Base-by-base conservation (phyloP, 2,113 vertebrate species). In the Cheirogaleus medius region DNA sequence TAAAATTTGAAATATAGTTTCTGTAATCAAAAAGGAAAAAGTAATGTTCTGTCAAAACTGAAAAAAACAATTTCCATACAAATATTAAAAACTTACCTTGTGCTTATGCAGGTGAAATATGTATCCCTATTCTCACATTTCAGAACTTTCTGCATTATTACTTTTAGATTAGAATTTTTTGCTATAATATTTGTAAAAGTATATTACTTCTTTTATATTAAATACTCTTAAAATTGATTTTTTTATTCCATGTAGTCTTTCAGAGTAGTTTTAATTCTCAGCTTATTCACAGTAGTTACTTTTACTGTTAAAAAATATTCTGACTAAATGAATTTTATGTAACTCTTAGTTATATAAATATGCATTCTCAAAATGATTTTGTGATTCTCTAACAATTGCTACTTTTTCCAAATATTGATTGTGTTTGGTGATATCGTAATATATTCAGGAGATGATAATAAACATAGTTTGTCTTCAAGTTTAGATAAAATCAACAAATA, bases 201-300 rank as follows among this genome's bases (percentile, higher is more conserved):
- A 3, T 87, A 54, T 73, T 95, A 76, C 80, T 64, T 93, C 54
- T 52, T 97, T 90, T 84, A 82, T 89, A 82, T 76, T 91, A 63
- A n/a, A n/a, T 71, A 60, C 6, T 37, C 94, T 96, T 64, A 88
- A 68, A 94, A 32, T 78, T 73, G 17, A n/a, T 76, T 42, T 3
- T 92, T 77, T 85, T 73, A 52, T 71, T 80, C n/a, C 6, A 13
- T 71, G 27, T 87, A 58, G n/a, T 85, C 25, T 95, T 93, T 91
- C 71, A 89, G 29, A 87, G 11, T 87, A 86, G 71, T 96, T 92
- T 95, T 94, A 6, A 83, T 23, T 96, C 44, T 94, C 23, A 25
- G 4, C 29, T 94, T 69, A 47, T 69, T 90, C 52, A 78, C 1
- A 87, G 39, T 87, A 63, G 73, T 89, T 76, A 71, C 34, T 81